These are phyloP conservation scores for Alentia gelatinosa DNA, from an alignment of 2,888 invertebrate genomes.

Conservation along the genomic window DNA sequence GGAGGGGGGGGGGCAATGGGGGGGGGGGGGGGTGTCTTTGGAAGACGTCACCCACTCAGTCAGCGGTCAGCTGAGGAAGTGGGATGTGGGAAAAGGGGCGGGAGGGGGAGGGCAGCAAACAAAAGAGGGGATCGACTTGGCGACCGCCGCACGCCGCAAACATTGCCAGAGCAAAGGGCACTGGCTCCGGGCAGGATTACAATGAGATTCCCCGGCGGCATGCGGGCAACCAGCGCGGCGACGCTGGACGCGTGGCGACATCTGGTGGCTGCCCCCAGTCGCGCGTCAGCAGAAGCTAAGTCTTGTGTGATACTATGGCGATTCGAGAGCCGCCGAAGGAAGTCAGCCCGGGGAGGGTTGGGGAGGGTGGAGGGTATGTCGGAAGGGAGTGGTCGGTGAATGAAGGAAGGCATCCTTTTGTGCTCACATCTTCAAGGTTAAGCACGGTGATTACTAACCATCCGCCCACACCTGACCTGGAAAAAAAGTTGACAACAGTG, in stretches of 20 bases:
- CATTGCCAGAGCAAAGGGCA: background rate
- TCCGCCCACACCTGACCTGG: too few species aligned
- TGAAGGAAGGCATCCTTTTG: too few species aligned
- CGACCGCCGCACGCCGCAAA: background rate
- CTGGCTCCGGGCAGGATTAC: conserved; percentile 21
- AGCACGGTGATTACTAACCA: too few species aligned
- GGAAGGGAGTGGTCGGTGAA: too few species aligned
- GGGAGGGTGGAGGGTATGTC: too few species aligned
- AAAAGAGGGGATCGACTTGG: background rate
- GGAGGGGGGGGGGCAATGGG: background rate
- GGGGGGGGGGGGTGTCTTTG: background rate
- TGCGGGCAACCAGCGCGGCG: background rate
- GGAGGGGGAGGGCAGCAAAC: background rate
- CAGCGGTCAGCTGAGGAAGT: background rate
- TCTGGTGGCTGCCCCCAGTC: background rate
- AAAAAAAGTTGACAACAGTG: too few species aligned
- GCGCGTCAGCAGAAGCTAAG: too few species aligned
- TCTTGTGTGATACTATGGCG: too few species aligned
- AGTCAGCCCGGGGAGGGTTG: too few species aligned
- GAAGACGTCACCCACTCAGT: background rate
- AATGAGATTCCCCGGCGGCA: background rate
- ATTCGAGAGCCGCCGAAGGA: too few species aligned
- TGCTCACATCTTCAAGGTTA: too few species aligned
- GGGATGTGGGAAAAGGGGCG: background rate
- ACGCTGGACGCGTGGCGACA: background rate